A percentile compares a stretch with the other conserved stretches of the same genome.
Evolutionary conservation across 2,113 vertebrate species (phyloP).

Genomic region (Cephalophus harveyi): DNA sequence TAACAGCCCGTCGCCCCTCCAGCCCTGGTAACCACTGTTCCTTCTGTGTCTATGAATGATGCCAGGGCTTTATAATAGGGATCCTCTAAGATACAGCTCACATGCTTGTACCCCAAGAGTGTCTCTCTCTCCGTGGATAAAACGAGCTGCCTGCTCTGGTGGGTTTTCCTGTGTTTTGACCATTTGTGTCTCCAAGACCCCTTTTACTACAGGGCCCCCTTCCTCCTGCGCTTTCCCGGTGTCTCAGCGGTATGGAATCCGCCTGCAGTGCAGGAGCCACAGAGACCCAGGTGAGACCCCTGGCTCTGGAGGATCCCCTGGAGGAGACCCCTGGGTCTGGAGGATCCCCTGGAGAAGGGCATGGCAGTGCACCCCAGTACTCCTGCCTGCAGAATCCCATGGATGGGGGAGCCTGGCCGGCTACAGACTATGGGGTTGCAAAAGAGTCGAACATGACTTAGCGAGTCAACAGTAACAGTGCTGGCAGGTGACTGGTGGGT

Average conservation of each 20-base stretch:
- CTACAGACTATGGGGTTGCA: not conserved
- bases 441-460: not conserved
- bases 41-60: not conserved
- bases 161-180: not conserved
- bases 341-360: not conserved
- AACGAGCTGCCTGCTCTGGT: not conserved
- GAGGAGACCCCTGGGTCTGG: not conserved
- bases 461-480: not conserved
- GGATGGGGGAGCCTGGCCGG: not conserved
- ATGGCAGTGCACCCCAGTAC: fast-evolving
- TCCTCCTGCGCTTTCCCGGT: fast-evolving
- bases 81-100: not conserved
- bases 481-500: not conserved
- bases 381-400: not conserved
- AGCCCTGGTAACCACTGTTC: no score
- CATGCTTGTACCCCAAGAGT: no score
- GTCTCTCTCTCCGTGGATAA: not conserved
- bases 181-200: not conserved
- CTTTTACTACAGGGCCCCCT: not conserved
- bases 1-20: fast-evolving
- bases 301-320: no score
- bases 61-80: not conserved
- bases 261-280: not conserved
- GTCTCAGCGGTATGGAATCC: not conserved
- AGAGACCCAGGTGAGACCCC: not conserved